Percentiles rank a stretch among this genome's conserved stretches.
These are phyloP conservation scores for Potamilus streckersoni DNA, from an alignment of 1,140 invertebrate genomes.

Conservation along the genomic window DNA sequence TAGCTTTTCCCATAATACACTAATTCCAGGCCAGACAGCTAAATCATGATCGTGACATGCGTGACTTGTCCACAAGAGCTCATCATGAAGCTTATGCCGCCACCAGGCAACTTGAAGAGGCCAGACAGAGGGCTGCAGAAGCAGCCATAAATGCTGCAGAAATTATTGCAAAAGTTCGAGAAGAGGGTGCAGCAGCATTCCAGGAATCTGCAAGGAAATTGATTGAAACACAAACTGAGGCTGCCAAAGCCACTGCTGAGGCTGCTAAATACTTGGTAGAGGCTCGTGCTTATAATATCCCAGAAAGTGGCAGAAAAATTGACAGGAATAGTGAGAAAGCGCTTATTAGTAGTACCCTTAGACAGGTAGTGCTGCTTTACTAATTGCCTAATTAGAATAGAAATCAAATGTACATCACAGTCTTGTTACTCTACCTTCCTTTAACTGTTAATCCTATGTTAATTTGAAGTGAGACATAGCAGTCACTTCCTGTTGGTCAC, in stretches of 20 bases:
- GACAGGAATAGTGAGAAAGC: slow-evolving; percentile 5
- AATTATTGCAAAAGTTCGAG: slow-evolving; percentile 36
- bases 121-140: slow-evolving; percentile 39
- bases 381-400: too few species aligned
- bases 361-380: too few species aligned
- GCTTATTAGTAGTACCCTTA: not conserved
- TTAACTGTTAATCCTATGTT: too few species aligned
- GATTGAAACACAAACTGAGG: slow-evolving; percentile 43
- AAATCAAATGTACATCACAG: too few species aligned
- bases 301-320: slow-evolving; percentile 1
- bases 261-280: slow-evolving; percentile 41
- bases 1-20: slow-evolving; percentile 1
- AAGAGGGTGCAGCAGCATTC: slow-evolving; percentile 23
- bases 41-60: slow-evolving; percentile 55
- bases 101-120: slow-evolving; percentile 43
- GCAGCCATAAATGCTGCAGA: slow-evolving; percentile 41
- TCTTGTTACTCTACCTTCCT: too few species aligned
- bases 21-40: slow-evolving; percentile 56
- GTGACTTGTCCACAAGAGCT: slow-evolving; percentile 50
- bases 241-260: slow-evolving; percentile 40
- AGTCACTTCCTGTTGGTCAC: too few species aligned
- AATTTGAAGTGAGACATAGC: too few species aligned
- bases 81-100: slow-evolving; percentile 51
- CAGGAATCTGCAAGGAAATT: slow-evolving; percentile 39
- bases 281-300: slow-evolving; percentile 13